Evolutionary conservation across 2,797 vertebrate species (phyloP).

Genomic region (Pseudomugil tenellus): DNA sequence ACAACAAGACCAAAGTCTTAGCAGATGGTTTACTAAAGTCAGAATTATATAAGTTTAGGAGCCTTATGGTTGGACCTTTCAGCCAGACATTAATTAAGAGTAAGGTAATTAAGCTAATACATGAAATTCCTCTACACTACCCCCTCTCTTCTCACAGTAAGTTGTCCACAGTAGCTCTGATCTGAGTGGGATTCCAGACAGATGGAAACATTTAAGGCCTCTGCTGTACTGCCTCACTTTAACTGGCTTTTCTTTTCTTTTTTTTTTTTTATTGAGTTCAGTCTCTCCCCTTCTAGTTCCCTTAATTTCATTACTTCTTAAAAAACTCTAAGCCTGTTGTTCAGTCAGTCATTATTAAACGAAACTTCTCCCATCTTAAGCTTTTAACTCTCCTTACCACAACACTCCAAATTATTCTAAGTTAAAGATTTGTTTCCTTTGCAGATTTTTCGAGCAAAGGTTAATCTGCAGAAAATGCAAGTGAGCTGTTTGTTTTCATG

Average conservation of each 20-base stretch:
- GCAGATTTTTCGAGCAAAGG: neutral
- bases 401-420: neutral
- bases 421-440: neutral
- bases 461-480: slow-evolving; percentile 3
- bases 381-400: neutral
- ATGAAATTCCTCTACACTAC: neutral
- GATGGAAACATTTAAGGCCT: slow-evolving; percentile 62
- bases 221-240: slow-evolving; percentile 45
- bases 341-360: neutral
- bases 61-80: too few relatives aligned
- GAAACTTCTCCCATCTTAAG: neutral
- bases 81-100: too few relatives aligned
- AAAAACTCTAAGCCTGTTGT: neutral
- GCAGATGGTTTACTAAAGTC: too few relatives aligned
- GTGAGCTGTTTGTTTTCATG: slow-evolving; percentile 14
- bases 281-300: slow-evolving; percentile 10
- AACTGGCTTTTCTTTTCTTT: slow-evolving; percentile 6
- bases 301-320: slow-evolving; percentile 15
- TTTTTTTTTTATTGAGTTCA: slow-evolving; percentile 30
- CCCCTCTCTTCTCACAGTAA: slow-evolving; percentile 6
- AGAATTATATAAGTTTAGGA: too few relatives aligned
- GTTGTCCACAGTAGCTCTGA: slow-evolving; percentile 30
- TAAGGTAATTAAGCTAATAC: too few relatives aligned
- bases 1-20: too few relatives aligned
- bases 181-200: slow-evolving; percentile 48